Evolutionary conservation across 2,888 invertebrate genomes (phyloP), one percentile per base, ranked within the genome.

Genomic region (Himalopsyche tibetana): DNA sequence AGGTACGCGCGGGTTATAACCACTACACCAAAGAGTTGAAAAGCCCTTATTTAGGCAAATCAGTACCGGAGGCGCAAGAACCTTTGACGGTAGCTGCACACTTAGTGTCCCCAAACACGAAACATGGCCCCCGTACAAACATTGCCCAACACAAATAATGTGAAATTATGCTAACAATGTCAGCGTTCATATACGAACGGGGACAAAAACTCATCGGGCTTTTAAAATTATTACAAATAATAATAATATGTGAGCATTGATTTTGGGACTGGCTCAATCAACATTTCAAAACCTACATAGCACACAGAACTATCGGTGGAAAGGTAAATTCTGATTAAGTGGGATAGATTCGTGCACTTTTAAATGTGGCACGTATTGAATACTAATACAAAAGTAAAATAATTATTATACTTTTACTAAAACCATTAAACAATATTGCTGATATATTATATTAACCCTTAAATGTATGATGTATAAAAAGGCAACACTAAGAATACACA

Each of bases 51-150:
- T 42, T 80, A n/a, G 42, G 19, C n/a, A 42, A 80, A 80, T 45
- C 45, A 80, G 42, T 45, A 80, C 51, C 17, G 80, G 36, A 45
- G 80, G 45, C 80, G 80, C 80, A 80, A 80, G 80, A 80, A 80
- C 42, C 86, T 84, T 87, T 86, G 87, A 84, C 87, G 87, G 87
- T 87, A 87, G 87, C 87, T 86, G 87, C 79, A 38, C 63, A 83
- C 83, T 85, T 82, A 83, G 80, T 83, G 83, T 56, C 81, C 56
- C 55, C 83, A 82, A 85, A 85, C 80, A 85, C 80, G 28, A 55
- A 55, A 82, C 45, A 80, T 80, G 80, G n/a, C 51, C 74, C 74
- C 74, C 74, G 74, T 36, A 12, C 74, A 74, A 74, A 74, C 74
- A 74, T 74, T 74, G 74, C 28, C 69, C 74, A 74, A 38, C 36